Conservation (phyloP, 2,888 invertebrate species). For the Therioaphis trifolii region DNA sequence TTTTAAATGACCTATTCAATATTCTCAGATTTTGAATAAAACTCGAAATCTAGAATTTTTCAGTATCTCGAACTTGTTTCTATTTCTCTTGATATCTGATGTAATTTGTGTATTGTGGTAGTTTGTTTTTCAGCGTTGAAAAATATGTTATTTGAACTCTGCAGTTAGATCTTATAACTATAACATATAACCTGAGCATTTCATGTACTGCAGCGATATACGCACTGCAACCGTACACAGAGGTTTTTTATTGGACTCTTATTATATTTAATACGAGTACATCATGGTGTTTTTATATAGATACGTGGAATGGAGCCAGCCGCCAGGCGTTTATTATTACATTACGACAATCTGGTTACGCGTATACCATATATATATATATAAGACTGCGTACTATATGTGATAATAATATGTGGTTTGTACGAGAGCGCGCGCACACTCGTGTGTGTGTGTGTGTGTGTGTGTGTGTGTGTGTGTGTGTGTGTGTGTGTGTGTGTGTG, state of each 20-base stretch:
- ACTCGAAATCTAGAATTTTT: too few species aligned
- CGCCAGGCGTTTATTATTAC: conserved; percentile 15
- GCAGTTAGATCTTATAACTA: not conserved
- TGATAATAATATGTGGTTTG: too few species aligned
- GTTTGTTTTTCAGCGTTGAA: not conserved
- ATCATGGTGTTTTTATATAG: not conserved
- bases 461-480: too few species aligned
- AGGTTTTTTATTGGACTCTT: too few species aligned
- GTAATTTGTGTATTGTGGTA: not conserved
- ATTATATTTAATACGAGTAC: not conserved
- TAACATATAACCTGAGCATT: not conserved
- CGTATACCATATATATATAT: not conserved
- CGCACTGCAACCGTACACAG: too few species aligned
- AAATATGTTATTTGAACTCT: not conserved
- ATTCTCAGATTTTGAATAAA: too few species aligned
- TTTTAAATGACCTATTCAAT: too few species aligned
- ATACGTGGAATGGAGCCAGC: not conserved
- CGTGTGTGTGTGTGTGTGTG: not conserved
- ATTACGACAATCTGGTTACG: conserved; percentile 23
- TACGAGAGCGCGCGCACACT: not conserved
- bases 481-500: too few species aligned
- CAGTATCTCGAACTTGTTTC: too few species aligned
- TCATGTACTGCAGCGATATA: too few species aligned
- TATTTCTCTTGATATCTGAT: too few species aligned
- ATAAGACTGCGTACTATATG: conserved; percentile 7